Base-by-base conservation (phyloP, 1,140 invertebrate genomes). In the Brachionus manjavacas region DNA sequence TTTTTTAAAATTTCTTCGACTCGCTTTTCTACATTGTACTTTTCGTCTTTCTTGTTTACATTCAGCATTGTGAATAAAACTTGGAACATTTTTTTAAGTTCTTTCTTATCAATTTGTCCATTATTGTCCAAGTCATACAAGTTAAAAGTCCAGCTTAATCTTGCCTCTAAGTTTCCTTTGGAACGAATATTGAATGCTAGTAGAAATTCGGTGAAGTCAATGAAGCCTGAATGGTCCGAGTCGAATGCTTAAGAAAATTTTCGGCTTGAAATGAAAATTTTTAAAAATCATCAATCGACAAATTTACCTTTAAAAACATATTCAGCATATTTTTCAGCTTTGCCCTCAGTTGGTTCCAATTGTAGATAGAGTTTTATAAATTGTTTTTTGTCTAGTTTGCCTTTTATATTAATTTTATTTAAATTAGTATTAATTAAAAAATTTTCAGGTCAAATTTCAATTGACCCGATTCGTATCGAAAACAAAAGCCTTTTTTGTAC, bases 291-390 rank as follows among this genome's bases (percentile, higher is more conserved):
- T 41, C 9, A 9, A 20, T 0, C 7, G 16, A 41, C n/a, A 20
- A 72, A 1, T 3, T 72, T 72, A 39, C 68, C 68, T 72, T 72
- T 72, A 16, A 84, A 84, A 39, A 84, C 84, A 52, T 49, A 49
- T 49, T 84, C 68, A 49, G 68, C 70, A 80, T 68, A 84, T 84
- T 84, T 84, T 49, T 84, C 84, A 49, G 60, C 74, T 79, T 84
- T 84, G 7, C 74, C 72, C 20, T 81, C 79, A 68, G 55, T 9
- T 12, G 84, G 84, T 46, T 84, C 70, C 8, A 78, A 66, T 39
- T 78, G 72, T 39, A 39, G 20, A 41, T 84, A 84, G 7, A 79
- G 23, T 20, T 84, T 72, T n/a, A 66, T 41, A 66, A 84, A 79
- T 39, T 76, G 70, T 16, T 84, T 84, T 52, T 84, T 84, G 31